Evolutionary conservation across 2,797 vertebrate genomes (phyloP).

Genomic region (Chaenodraco wilsoni): DNA sequence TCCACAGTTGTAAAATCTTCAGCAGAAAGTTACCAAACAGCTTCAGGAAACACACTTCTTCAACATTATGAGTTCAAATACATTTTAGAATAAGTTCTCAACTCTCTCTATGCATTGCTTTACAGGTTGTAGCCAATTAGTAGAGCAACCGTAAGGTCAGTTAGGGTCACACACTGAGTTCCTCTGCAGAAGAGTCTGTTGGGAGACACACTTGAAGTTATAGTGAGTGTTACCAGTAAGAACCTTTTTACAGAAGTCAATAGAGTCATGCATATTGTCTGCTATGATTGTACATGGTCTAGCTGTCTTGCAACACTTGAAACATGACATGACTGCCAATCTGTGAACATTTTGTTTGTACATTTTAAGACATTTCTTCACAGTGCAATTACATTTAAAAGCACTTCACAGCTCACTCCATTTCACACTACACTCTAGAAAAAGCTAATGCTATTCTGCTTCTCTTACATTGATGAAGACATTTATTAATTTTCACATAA

Average conservation of each 20-base stretch:
- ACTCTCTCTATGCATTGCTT: neutral
- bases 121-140: neutral
- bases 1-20: slow-evolving; percentile 49
- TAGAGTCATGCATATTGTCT: neutral
- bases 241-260: neutral
- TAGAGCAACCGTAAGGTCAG: neutral
- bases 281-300: neutral
- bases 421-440: no score
- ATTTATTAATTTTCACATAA: neutral
- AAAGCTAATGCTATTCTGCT: neutral
- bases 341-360: neutral
- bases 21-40: slow-evolving; percentile 39
- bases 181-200: neutral
- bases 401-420: neutral
- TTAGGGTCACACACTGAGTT: neutral
- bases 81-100: neutral
- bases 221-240: neutral
- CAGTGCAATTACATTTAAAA: neutral
- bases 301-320: neutral
- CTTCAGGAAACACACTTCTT: slow-evolving; percentile 25
- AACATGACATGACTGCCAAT: slow-evolving; percentile 13
- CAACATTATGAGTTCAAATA: neutral
- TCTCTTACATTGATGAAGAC: neutral
- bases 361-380: neutral
- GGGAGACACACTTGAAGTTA: neutral